phyloP scores from a whole-genome alignment of 2,797 vertebrate genomes.

The Parotocinclus haroldoi region DNA sequence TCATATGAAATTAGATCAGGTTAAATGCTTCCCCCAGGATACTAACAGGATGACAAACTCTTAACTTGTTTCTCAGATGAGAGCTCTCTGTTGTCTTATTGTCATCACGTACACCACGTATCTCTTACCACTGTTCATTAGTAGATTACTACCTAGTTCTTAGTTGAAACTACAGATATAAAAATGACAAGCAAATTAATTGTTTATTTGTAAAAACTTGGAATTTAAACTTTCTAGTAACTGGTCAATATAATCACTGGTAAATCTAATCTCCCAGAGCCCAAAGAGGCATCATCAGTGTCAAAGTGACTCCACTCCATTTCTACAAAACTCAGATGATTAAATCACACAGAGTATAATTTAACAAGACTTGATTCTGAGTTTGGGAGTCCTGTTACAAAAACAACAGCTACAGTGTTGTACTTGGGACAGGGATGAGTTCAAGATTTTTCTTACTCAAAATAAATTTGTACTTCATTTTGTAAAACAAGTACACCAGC shows the following conservation, averaged over 20 bases:
- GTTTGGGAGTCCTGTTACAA: conserved; percentile 26
- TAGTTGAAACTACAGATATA: neutral
- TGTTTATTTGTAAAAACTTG: neutral
- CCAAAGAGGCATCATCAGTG: conserved; percentile 20
- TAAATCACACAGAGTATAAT: conserved; percentile 36
- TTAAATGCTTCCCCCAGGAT: conserved; percentile 29
- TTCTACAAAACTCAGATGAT: conserved; percentile 23
- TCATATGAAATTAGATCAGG: conserved; percentile 19
- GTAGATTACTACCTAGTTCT: neutral
- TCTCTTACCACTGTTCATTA: neutral
- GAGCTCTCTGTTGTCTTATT: conserved; percentile 5
- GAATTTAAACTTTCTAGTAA: conserved; percentile 1
- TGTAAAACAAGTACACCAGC: too few relatives aligned
- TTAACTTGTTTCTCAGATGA: conserved; percentile 5
- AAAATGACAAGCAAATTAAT: neutral
- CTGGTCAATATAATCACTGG: conserved; percentile 14
- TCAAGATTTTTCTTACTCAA: too few relatives aligned
- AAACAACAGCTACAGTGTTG: conserved; percentile 30
- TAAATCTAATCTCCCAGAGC: conserved; percentile 28
- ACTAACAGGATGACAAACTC: conserved; percentile 18
- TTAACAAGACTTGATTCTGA: conserved; percentile 28
- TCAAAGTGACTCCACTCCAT: conserved; percentile 32
- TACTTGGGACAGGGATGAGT: conserved; percentile 4
- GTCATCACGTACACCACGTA: neutral
- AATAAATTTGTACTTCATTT: too few relatives aligned